Evolutionary conservation across 2,888 invertebrate genomes (phyloP), one percentile per base, ranked within the genome.

Genomic region (Uloborus plumipes): DNA sequence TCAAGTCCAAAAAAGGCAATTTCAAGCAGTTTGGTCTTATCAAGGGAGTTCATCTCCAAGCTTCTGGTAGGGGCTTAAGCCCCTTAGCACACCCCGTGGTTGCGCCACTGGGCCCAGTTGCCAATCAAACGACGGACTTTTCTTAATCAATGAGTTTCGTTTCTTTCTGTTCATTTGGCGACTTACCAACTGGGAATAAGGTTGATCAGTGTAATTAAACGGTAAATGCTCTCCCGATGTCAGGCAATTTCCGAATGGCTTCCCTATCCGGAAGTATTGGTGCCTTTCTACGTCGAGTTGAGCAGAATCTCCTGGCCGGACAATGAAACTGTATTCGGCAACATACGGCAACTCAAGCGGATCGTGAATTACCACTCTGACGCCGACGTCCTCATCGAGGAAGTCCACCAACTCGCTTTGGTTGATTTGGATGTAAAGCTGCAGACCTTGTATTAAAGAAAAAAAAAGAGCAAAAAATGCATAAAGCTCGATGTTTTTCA

Each of bases 171-270:
- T 26, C 2, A 26, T 26, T 26, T 26, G 26, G 4, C 26, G 9
- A 26, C 15, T 67, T 26, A 67, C 66, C 66, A 67, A 49, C 20
- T 67, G 66, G 11, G 66, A 67, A n/a, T 67, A 67, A 6, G 66
- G 66, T 2, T 20, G 13, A 16, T 67, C 66, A 2, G 51, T 51
- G 22, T 67, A 67, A 14, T 67, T 67, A 26, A 67, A 67, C 11
- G 66, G 66, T 11, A 67, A 26, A 15, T 67, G 66, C 13, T n/a
- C 16, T 9, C 66, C 66, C 20, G 50, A 50, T 1, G 16, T 13
- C 6, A 51, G 18, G 39, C 66, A 67, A 16, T 50, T 50, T 13
- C 66, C 66, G 22, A 50, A 67, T 2, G 66, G 66, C 14, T 4
- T n/a, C 1, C 51, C 66, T 13, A 67, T 26, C 16, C 66, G 16